A percentile compares a stretch with the other conserved stretches of the same genome.
phyloP scores from a whole-genome alignment of 1,140 invertebrate species.

The Aphidius gifuensis region DNA sequence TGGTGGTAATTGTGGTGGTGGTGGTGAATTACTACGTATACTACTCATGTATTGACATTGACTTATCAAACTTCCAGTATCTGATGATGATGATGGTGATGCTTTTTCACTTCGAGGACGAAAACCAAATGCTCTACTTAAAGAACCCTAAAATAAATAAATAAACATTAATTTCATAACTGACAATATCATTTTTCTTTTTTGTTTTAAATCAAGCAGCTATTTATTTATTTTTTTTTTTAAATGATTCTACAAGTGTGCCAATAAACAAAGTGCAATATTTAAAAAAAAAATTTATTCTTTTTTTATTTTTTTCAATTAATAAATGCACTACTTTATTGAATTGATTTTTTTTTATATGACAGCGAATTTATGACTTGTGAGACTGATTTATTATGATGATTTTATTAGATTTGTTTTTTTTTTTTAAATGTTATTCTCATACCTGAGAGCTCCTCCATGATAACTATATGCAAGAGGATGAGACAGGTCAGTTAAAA shows the following conservation, averaged over 20 bases:
- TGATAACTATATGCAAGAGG: constrained; percentile 52
- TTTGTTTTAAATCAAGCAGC: too few relatives aligned
- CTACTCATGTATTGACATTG: constrained; percentile 54
- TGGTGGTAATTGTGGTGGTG: constrained; percentile 47
- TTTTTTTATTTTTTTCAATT: too few relatives aligned
- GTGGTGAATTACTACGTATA: constrained; percentile 48
- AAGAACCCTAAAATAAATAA: constrained; percentile 63
- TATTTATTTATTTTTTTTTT: too few relatives aligned
- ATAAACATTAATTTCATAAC: not conserved
- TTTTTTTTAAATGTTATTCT: constrained; percentile 11
- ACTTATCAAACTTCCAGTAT: constrained; percentile 57
- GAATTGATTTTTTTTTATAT: too few relatives aligned
- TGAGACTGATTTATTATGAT: too few relatives aligned
- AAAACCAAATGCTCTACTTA: constrained; percentile 71
- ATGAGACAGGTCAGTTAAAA: constrained; percentile 41
- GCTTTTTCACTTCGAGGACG: constrained; percentile 60
- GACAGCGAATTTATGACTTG: too few relatives aligned
- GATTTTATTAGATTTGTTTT: too few relatives aligned
- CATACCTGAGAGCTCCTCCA: constrained; percentile 62
- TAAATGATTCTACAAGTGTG: too few relatives aligned
- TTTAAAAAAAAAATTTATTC: too few relatives aligned
- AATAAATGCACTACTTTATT: too few relatives aligned
- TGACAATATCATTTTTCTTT: not conserved
- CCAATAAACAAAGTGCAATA: not conserved
- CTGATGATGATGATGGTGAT: constrained; percentile 60